Evolutionary conservation across 2,888 invertebrate genomes (phyloP).

Genomic region (Idaea dimidiata): DNA sequence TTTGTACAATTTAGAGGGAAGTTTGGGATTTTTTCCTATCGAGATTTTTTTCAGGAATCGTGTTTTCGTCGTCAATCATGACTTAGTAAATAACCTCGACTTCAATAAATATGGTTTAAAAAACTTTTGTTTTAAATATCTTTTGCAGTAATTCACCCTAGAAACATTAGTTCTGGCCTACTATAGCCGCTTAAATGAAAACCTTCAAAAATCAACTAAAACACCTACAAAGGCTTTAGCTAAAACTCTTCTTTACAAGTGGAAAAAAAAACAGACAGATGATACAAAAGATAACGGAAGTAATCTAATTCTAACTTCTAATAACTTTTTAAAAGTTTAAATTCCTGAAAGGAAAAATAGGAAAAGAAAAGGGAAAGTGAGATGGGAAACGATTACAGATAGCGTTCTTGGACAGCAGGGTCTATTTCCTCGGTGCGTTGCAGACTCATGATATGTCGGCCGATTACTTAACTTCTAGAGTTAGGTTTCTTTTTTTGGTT

Average conservation of each 20-base stretch:
- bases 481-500: no score
- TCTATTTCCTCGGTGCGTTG: background rate
- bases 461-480: background rate
- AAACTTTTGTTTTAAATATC: no score
- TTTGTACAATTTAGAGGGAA: no score
- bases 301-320: background rate
- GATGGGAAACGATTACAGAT: background rate
- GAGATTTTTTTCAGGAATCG: no score
- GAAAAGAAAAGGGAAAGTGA: background rate
- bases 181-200: no score
- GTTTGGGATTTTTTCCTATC: no score
- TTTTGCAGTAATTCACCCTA: no score
- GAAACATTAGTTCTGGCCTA: no score
- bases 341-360: background rate
- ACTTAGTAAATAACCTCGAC: no score
- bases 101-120: no score
- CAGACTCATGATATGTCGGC: background rate
- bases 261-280: background rate
- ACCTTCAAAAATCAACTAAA: background rate
- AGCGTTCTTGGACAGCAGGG: background rate
- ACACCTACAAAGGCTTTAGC: background rate
- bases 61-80: no score
- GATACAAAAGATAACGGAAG: background rate
- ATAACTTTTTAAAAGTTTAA: constrained; percentile 1
- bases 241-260: background rate